These are phyloP conservation scores for Beroe ovata DNA, from an alignment of 37 sponge, comb jelly and placozoan genomes.

Conservation along the genomic window DNA sequence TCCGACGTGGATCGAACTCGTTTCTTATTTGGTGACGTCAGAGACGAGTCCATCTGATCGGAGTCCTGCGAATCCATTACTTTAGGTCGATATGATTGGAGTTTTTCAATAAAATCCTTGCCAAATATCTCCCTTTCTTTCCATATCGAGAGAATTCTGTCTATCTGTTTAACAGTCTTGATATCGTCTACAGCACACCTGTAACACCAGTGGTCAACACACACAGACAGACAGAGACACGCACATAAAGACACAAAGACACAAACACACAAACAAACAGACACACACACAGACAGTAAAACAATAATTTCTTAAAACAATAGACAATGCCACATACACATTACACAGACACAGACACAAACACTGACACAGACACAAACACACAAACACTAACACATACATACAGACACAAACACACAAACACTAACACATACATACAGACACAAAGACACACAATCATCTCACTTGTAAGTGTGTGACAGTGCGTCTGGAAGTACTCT, in stretches of 20 bases:
- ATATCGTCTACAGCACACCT: slow-evolving; percentile 64
- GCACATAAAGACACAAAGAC: too few species aligned
- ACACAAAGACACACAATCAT: too few species aligned
- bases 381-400: too few species aligned
- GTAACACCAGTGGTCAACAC: neutral
- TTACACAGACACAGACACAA: too few species aligned
- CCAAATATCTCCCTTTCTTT: slow-evolving; percentile 82
- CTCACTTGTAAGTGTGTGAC: slow-evolving; percentile 70
- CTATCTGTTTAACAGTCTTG: slow-evolving; percentile 71
- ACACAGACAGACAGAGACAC: too few species aligned
- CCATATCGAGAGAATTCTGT: slow-evolving; percentile 81
- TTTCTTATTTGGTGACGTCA: slow-evolving; percentile 35
- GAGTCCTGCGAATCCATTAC: neutral
- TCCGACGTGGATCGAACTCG: slow-evolving; percentile 35
- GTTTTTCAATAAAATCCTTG: slow-evolving; percentile 48
- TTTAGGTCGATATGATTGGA: slow-evolving; percentile 61
- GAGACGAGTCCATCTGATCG: neutral
- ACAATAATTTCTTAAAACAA: too few species aligned
- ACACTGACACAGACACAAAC: too few species aligned
- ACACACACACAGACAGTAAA: too few species aligned
- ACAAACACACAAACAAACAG: too few species aligned
- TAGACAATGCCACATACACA: too few species aligned
- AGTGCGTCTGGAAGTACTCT: slow-evolving; percentile 81
- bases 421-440: too few species aligned
- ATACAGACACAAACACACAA: too few species aligned